Base-by-base conservation (phyloP, 2,888 invertebrate species). In the Tetanocera ferruginea region DNA sequence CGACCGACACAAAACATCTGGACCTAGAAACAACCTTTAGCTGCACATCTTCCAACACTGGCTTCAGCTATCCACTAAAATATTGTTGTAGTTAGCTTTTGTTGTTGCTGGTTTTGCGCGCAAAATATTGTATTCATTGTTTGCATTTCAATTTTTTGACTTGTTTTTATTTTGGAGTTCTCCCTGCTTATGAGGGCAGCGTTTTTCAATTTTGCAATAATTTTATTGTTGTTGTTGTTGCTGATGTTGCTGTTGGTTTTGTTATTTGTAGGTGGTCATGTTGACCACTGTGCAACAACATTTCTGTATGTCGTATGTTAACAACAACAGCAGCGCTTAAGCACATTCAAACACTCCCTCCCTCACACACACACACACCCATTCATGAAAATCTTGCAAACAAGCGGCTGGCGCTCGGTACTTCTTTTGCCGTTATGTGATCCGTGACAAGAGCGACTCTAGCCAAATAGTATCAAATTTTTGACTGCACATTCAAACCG, bases 281-380 rank as follows among this genome's bases (percentile, higher is more conserved):
- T 67, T 75, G 75, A 66, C 55, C 75, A 66, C 66, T 31, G 25
- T 34, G 75, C 25, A 52, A 62, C 25, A 52, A 62, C 66, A 75
- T 67, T 75, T 66, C 1, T 52, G 75, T 75, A 75, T 49, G 11
- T 75, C 55, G 66, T 67, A 55, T 67, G 67, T 76, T 67, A 76
- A 76, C 64, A 76, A 75, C 55, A 73, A 43, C 57, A 67, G 62
- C 49, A 64, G 57, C 55, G 8, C 49, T 55, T 9, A 9, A 67
- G 14, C 77, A 34, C 49, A 51, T 52, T 25, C 28, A 70, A 1
- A 71, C 55, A 71, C 52, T 31, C n/a, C 17, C 70, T 52, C 76
- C 62, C 34, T 23, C 57, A 69, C 52, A 51, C n/a, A 25, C 70
- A 64, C 76, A 70, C 34, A 34, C 57, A 69, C 57, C 34, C 60